Evolutionary conservation across 2,888 invertebrate species (phyloP).

Genomic region (Amphimallon solstitiale): DNA sequence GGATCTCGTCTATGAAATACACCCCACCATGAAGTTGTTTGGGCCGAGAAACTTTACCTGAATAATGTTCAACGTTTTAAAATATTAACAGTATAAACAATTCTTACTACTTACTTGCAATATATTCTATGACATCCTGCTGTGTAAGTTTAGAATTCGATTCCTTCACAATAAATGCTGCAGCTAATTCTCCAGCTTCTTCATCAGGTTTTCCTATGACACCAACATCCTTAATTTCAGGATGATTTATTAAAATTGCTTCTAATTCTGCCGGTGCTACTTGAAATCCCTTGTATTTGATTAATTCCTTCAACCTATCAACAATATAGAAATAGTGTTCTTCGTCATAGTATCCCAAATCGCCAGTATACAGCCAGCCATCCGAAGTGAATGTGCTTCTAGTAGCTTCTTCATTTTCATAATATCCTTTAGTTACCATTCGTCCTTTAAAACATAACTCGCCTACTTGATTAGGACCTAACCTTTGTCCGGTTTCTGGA

Average conservation of each 20-base stretch:
- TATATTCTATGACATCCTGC: constrained; percentile 57
- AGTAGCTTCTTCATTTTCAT: constrained; percentile 74
- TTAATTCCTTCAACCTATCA: constrained; percentile 88
- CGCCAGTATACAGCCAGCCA: constrained; percentile 83
- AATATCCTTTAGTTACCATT: constrained; percentile 71
- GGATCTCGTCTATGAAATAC: constrained; percentile 64
- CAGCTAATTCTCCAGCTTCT: constrained; percentile 77
- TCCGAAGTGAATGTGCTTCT: constrained; percentile 72
- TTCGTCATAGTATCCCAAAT: constrained; percentile 83
- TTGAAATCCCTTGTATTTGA: constrained; percentile 89
- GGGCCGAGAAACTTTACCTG: constrained; percentile 69
- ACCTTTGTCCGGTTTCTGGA: constrained; percentile 68
- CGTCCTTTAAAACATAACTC: constrained; percentile 86
- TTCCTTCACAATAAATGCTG: constrained; percentile 79
- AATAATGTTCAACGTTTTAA: neutral
- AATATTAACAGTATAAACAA: neutral
- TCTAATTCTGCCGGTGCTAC: constrained; percentile 89
- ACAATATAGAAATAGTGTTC: constrained; percentile 83
- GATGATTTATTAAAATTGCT: constrained; percentile 76
- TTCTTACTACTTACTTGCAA: constrained; percentile 58
- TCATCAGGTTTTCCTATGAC: constrained; percentile 83
- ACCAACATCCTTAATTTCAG: constrained; percentile 79
- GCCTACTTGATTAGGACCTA: constrained; percentile 75
- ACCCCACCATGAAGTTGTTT: constrained; percentile 78
- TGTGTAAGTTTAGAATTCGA: constrained; percentile 65